phyloP scores from a whole-genome alignment of 2,888 invertebrate species.

The Tachina grossa region DNA sequence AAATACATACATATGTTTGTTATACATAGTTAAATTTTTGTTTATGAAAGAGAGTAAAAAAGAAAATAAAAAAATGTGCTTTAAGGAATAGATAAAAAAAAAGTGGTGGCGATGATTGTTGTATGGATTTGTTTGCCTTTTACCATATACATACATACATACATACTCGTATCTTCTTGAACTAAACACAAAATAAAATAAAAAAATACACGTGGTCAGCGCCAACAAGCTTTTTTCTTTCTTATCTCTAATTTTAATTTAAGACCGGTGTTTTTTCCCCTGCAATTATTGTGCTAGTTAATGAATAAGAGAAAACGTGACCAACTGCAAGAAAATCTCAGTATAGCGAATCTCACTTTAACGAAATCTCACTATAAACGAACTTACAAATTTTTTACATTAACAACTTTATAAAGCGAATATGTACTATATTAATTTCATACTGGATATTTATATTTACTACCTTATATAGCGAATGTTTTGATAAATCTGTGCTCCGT shows the following conservation, averaged over 20 bases:
- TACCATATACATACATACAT: no score
- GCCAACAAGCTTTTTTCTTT: background rate
- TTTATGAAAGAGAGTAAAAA: conserved; percentile 16
- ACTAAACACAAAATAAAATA: background rate
- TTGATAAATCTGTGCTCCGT: no score
- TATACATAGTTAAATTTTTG: conserved; percentile 29
- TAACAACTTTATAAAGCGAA: no score
- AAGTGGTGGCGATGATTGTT: background rate
- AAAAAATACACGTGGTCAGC: background rate
- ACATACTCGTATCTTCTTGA: background rate
- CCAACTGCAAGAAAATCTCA: no score
- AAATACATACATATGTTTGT: conserved; percentile 4
- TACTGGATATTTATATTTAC: no score
- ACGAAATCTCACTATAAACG: no score
- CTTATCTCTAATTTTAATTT: background rate
- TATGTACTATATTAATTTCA: no score
- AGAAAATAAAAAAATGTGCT: conserved; percentile 5
- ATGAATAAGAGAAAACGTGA: background rate
- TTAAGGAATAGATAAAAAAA: background rate
- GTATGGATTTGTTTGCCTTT: background rate
- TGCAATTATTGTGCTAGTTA: background rate
- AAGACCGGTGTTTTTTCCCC: background rate
- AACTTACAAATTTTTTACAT: no score
- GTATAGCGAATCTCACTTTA: no score
- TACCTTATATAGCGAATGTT: no score